phyloP scores from a whole-genome alignment of 1,140 invertebrate species.

The Samia ricini region DNA sequence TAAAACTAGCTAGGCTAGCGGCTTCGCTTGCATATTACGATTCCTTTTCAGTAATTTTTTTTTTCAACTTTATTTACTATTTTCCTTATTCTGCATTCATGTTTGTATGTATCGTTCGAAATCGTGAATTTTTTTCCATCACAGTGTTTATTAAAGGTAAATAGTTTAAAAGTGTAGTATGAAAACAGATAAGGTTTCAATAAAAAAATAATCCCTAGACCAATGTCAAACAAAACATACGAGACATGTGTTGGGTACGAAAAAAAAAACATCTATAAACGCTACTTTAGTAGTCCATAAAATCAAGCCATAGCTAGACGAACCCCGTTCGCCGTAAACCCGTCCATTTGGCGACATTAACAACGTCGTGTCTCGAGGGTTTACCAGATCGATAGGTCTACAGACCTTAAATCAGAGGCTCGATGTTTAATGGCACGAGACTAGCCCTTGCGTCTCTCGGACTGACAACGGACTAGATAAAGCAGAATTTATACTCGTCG shows the following conservation, averaged over 20 bases:
- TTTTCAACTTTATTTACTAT: no score
- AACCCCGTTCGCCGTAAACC: neutral
- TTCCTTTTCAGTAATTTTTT: no score
- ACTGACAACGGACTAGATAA: neutral
- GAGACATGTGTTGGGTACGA: neutral
- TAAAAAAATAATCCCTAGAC: no score
- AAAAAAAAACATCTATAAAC: neutral
- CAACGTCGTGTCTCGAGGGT: constrained; percentile 4
- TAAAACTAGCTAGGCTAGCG: no score
- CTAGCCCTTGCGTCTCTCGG: neutral
- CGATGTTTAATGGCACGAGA: constrained; percentile 6
- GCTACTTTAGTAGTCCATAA: neutral
- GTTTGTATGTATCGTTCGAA: no score
- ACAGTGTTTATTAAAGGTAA: no score
- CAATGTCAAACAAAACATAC: no score
- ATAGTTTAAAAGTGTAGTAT: no score
- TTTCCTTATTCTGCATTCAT: no score
- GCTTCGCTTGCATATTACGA: no score
- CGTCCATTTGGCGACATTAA: constrained; percentile 1
- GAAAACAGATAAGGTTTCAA: no score
- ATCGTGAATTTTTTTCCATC: no score
- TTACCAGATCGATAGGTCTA: constrained; percentile 2
- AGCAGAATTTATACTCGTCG: neutral
- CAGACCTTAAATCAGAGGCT: constrained; percentile 4
- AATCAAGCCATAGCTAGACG: neutral